Evolutionary conservation across 2,113 vertebrate genomes (phyloP).

Genomic region (Neogobius melanostomus): DNA sequence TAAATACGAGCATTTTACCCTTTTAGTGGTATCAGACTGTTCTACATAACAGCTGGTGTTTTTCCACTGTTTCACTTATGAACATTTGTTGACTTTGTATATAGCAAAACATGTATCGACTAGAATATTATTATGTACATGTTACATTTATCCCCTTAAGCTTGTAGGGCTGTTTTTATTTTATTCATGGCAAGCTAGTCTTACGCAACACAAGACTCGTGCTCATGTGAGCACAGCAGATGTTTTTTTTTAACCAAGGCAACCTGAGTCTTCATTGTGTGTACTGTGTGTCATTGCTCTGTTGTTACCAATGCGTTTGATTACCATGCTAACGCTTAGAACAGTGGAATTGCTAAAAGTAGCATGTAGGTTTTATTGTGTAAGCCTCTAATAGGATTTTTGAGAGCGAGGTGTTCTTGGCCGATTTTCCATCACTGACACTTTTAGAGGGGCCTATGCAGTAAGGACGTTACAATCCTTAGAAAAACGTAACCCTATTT

Average conservation of each 20-base stretch:
- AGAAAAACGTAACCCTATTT: slow-evolving; percentile 20
- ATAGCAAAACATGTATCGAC: neutral
- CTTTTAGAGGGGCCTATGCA: neutral
- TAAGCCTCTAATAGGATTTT: slow-evolving; percentile 33
- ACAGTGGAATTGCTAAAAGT: neutral
- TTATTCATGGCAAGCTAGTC: slow-evolving; percentile 6
- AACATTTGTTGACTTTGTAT: neutral
- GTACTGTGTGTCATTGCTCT: neutral
- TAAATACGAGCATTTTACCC: neutral
- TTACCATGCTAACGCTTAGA: neutral
- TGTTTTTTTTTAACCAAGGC: slow-evolving; percentile 19
- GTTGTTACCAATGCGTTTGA: neutral
- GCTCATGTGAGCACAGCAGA: slow-evolving; percentile 37
- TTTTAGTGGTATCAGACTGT: neutral
- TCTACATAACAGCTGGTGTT: slow-evolving; percentile 1
- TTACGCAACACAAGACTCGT: slow-evolving; percentile 30
- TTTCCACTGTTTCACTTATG: neutral
- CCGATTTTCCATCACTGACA: neutral
- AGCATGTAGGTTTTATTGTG: slow-evolving; percentile 1
- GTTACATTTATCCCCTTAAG: neutral
- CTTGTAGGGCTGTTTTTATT: neutral
- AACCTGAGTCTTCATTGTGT: neutral
- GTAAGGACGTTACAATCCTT: neutral
- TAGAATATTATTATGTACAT: neutral
- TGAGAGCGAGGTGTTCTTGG: neutral